These are phyloP conservation scores for Numenius arquata DNA, from an alignment of 2,113 vertebrate genomes.

Conservation along the genomic window DNA sequence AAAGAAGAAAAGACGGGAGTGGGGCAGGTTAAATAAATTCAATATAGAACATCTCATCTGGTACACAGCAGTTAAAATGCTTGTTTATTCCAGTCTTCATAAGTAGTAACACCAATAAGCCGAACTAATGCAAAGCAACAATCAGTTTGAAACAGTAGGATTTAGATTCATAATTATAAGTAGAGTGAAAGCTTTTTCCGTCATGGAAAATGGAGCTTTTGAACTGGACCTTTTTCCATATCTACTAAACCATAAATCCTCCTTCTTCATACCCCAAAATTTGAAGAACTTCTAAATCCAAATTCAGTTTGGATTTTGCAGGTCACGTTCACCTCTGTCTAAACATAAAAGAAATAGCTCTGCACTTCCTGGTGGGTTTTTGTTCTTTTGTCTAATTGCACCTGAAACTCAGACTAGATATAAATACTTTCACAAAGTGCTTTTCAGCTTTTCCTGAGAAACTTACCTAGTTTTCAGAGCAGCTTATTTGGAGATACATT, in stretches of 20 bases:
- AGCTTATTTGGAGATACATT: not conserved
- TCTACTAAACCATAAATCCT: not conserved
- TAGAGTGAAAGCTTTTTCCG: not conserved
- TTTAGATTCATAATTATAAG: too few species aligned
- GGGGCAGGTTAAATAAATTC: not conserved
- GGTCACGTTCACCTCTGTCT: not conserved
- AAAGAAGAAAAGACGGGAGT: not conserved
- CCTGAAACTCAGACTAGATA: not conserved
- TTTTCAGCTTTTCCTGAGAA: not conserved
- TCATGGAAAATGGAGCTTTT: not conserved
- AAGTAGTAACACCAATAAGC: not conserved
- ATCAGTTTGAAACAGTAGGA: not conserved
- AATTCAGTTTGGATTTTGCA: not conserved
- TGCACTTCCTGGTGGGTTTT: not conserved
- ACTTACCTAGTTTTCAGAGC: not conserved
- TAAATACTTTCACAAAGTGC: not conserved
- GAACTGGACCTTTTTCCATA: not conserved
- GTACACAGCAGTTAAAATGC: not conserved
- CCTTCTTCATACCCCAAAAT: not conserved
- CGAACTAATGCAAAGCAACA: not conserved
- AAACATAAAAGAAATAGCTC: not conserved
- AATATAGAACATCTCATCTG: not conserved
- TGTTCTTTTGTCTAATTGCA: not conserved
- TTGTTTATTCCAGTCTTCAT: not conserved
- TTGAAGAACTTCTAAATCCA: not conserved